Evolutionary conservation across 2,113 vertebrate species (phyloP).

Genomic region (Pseudopipra pipra): DNA sequence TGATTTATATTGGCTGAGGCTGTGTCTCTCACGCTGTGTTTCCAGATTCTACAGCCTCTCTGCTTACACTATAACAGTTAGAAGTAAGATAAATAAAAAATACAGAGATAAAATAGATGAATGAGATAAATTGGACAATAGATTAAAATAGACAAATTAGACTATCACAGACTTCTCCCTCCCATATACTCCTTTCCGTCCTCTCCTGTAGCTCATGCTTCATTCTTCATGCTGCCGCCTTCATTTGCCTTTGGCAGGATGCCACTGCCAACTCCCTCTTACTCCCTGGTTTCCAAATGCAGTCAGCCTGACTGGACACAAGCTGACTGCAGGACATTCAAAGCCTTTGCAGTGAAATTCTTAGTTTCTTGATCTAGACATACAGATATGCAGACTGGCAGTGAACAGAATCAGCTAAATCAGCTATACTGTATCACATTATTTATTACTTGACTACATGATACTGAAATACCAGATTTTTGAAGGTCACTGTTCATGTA

Average conservation of each 20-base stretch:
- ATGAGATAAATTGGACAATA: background rate
- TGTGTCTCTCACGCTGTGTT: background rate
- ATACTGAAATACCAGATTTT: background rate
- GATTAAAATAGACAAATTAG: background rate
- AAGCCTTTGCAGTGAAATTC: background rate
- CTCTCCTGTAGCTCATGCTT: background rate
- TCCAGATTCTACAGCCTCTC: background rate
- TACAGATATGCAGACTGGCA: background rate
- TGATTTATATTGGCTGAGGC: background rate
- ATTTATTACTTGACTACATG: background rate
- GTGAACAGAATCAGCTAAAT: background rate
- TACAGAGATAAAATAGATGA: background rate
- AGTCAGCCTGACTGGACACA: background rate
- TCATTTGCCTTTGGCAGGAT: background rate
- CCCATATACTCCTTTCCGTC: background rate
- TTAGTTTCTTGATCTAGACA: background rate
- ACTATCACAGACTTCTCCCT: background rate
- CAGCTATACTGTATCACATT: background rate
- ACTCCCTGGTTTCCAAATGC: background rate
- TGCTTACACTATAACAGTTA: background rate
- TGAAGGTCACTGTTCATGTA: background rate
- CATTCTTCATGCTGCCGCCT: background rate
- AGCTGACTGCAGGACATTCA: background rate
- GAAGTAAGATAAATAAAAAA: background rate
- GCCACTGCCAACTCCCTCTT: background rate